phyloP scores from a whole-genome alignment of 2,888 invertebrate species.

The Xestia rhomboidea region DNA sequence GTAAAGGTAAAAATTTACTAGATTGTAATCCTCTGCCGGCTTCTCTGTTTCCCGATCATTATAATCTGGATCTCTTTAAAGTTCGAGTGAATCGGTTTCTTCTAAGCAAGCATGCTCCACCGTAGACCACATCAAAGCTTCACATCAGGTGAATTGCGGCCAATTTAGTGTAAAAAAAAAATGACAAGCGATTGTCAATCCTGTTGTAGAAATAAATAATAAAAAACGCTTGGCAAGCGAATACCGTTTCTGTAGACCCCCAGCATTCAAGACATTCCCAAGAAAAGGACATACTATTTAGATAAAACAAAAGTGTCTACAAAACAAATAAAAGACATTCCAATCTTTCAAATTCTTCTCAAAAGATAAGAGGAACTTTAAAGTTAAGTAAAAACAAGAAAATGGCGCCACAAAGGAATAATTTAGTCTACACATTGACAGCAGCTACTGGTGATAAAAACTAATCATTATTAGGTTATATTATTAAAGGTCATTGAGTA shows the following conservation, averaged over 20 bases:
- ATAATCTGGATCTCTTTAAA: too few species aligned
- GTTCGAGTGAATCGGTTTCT: too few species aligned
- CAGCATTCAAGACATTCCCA: not conserved
- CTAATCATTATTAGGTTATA: not conserved
- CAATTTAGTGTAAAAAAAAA: too few species aligned
- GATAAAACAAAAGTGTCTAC: constrained; percentile 3
- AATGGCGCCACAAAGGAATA: not conserved
- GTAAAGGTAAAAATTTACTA: too few species aligned
- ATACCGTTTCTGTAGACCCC: not conserved
- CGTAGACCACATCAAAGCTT: too few species aligned
- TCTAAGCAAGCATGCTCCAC: too few species aligned
- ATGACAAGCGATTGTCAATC: too few species aligned
- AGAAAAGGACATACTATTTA: not conserved
- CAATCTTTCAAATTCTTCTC: constrained; percentile 12
- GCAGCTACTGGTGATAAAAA: not conserved
- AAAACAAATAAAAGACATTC: constrained; percentile 27
- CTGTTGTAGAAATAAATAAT: not conserved
- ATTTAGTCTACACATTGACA: not conserved
- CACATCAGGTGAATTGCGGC: too few species aligned
- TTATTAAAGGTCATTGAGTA: not conserved
- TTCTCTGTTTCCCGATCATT: too few species aligned
- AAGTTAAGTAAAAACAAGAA: not conserved
- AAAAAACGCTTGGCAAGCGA: not conserved
- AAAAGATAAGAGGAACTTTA: constrained; percentile 23
- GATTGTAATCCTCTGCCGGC: too few species aligned